Conservation (phyloP, 2,888 invertebrate genomes). For the Nephrotoma guestfalica region DNA sequence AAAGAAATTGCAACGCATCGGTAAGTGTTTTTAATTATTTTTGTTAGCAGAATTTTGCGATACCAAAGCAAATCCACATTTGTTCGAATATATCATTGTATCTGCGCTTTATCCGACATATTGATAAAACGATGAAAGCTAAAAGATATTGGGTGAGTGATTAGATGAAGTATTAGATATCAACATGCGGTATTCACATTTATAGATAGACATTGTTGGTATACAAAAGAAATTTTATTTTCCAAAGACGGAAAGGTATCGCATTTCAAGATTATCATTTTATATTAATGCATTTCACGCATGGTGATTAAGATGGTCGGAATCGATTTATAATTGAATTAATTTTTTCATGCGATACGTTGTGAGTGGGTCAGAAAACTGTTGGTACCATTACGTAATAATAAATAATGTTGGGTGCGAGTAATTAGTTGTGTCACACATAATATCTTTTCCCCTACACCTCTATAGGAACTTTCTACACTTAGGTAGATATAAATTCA, state of each 20-base stretch:
- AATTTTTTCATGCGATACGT: background rate
- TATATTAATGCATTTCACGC: background rate
- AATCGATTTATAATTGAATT: background rate
- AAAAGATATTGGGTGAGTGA: background rate
- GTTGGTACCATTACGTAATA: background rate
- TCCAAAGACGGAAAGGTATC: background rate
- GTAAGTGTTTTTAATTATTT: background rate
- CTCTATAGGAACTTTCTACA: background rate
- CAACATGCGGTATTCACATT: background rate
- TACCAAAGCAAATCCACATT: background rate
- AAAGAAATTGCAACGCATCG: background rate
- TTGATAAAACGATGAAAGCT: background rate
- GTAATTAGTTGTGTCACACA: background rate
- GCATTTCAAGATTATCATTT: background rate
- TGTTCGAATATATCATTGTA: background rate
- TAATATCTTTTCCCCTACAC: background rate
- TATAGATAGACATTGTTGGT: too few relatives aligned
- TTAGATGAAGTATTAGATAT: background rate
- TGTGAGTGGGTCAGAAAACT: background rate
- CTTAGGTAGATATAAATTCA: background rate
- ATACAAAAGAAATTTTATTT: background rate
- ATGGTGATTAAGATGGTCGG: background rate
- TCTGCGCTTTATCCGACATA: background rate
- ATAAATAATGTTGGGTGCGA: background rate
- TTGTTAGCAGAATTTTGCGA: background rate